phyloP scores from a whole-genome alignment of 1,140 invertebrate genomes.

The Brachionus angularis region DNA sequence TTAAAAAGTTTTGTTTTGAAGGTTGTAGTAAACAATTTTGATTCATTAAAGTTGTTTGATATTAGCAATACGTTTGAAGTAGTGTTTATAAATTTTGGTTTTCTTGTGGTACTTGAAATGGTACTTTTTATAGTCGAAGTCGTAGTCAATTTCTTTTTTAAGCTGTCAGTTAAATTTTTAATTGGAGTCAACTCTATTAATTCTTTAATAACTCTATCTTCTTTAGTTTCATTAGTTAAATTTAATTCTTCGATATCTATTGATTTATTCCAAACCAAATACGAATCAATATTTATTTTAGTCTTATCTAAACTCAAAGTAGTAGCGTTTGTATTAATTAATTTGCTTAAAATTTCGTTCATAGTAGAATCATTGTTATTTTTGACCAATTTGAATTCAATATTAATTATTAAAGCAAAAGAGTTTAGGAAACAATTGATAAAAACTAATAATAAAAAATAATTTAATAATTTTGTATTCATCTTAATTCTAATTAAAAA shows the following conservation, averaged over 20 bases:
- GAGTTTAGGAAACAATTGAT: too few relatives aligned
- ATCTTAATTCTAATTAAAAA: too few relatives aligned
- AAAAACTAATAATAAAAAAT: too few relatives aligned
- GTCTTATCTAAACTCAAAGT: background rate
- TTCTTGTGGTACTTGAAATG: background rate
- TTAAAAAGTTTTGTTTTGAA: too few relatives aligned
- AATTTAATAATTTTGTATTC: too few relatives aligned
- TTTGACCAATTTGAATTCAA: constrained; percentile 33
- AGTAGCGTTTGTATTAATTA: background rate
- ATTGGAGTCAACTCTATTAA: constrained; percentile 3
- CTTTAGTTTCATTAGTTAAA: background rate
- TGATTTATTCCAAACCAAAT: constrained; percentile 26
- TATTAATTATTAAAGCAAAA: too few relatives aligned
- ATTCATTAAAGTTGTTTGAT: too few relatives aligned
- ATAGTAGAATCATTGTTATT: background rate
- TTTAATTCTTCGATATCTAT: background rate
- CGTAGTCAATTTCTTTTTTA: constrained; percentile 7
- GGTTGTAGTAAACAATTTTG: too few relatives aligned
- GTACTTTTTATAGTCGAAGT: background rate
- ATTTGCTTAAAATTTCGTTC: background rate
- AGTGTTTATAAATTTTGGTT: background rate
- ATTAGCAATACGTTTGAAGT: background rate
- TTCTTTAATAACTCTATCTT: constrained; percentile 1
- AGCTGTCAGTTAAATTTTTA: constrained; percentile 1
- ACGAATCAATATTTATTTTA: background rate